These are phyloP conservation scores for Sebastes steindachneri DNA, from an alignment of 2,797 vertebrate genomes.

Conservation along the genomic window DNA sequence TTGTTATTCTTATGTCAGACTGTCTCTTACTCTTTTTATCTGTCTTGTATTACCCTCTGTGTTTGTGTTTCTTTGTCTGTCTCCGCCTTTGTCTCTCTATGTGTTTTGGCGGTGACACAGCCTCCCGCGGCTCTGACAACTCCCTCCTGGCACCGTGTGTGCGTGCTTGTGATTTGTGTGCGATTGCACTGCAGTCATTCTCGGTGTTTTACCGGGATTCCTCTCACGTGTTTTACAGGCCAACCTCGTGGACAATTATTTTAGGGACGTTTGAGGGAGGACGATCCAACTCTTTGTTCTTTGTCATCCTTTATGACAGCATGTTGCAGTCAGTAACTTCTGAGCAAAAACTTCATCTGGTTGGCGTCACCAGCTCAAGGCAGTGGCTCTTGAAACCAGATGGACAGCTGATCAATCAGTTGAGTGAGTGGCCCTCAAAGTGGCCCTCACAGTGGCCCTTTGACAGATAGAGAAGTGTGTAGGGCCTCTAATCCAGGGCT, in stretches of 20 bases:
- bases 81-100: slow-evolving; percentile 51
- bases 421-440: slow-evolving; percentile 64
- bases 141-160: slow-evolving; percentile 55
- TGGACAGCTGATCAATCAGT: slow-evolving; percentile 73
- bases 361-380: background rate
- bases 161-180: slow-evolving; percentile 19
- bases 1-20: slow-evolving; percentile 20
- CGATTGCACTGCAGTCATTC: slow-evolving; percentile 16
- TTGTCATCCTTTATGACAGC: background rate
- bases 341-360: slow-evolving; percentile 4
- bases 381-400: slow-evolving; percentile 44
- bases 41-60: slow-evolving; percentile 29
- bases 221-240: background rate
- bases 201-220: slow-evolving; percentile 24
- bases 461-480: slow-evolving; percentile 16
- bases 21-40: slow-evolving; percentile 33
- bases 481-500: slow-evolving; percentile 59
- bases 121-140: slow-evolving; percentile 61
- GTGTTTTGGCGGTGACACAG: slow-evolving; percentile 67
- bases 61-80: slow-evolving; percentile 51
- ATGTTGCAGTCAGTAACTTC: background rate
- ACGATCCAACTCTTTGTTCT: background rate
- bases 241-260: background rate
- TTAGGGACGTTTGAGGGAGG: slow-evolving; percentile 1
- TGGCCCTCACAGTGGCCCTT: slow-evolving; percentile 48